Base-by-base conservation (phyloP, 2,888 invertebrate species). In the Chironomus tentans region DNA sequence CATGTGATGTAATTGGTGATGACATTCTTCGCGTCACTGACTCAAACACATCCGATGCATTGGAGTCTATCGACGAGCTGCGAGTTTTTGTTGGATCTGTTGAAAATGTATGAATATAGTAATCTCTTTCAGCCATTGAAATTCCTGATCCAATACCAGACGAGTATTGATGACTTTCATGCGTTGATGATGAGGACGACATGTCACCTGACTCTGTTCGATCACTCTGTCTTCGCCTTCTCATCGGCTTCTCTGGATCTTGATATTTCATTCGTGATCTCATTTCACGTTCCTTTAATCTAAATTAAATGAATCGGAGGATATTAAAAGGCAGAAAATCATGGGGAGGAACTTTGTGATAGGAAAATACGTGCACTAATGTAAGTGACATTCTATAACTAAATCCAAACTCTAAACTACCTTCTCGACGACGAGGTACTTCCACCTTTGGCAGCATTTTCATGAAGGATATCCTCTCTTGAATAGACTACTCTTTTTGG, bases 401-500 rank as follows among this genome's bases (percentile, higher is more conserved):
- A 22, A 56, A 7, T 2, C 2, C n/a, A 56, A 56, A 7, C 15
- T 56, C 18, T 13, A 28, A 24, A 13, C 62, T 68, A 74, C 76
- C 76, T 78, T 78, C 77, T 76, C 1, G 70, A 76, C 71, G 76
- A 75, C n/a, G 56, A 56, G 7, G 56, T 56, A 18, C 56, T 56
- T 1, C 90, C 90, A 65, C 90, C 90, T 70, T 89, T 91, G 48
- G 90, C 91, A 10, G 91, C 89, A 48, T 88, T 88, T 78, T 89
- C 89, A 82, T 92, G 92, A 69, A 92, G 85, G 83, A 89, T 92
- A 81, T 92, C 89, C 81, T 92, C 92, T 18, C 93, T 85, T 1
- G 91, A 90, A 87, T 91, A 92, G n/a, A 76, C 61, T 4, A 78
- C 77, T 47, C 78, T 77, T 2, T 78, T 68, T 22, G 77, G 70